Conservation (phyloP, 2,797 vertebrate genomes). For the Propithecus deckenii region DNA sequence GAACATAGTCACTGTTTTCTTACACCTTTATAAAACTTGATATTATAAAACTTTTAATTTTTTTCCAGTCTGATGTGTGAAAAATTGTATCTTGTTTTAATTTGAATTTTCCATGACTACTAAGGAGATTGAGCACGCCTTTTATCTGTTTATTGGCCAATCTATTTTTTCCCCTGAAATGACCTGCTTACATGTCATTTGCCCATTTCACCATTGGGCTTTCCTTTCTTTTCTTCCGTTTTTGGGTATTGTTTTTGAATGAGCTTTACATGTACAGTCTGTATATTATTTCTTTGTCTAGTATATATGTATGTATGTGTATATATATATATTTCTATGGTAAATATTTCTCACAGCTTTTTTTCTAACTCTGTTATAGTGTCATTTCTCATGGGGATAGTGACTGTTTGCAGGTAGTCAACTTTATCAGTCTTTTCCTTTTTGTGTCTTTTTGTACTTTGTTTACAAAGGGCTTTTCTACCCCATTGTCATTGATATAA, state of each 20-base stretch:
- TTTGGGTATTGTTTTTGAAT: neutral
- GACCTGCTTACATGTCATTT: neutral
- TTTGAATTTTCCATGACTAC: neutral
- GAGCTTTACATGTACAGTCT: neutral
- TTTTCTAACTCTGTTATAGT: neutral
- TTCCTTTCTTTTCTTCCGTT: neutral
- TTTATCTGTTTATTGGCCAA: neutral
- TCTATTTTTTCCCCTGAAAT: neutral
- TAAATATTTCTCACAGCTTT: neutral
- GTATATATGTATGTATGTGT: neutral
- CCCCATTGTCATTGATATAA: neutral
- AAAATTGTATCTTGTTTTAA: neutral
- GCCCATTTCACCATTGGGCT: neutral
- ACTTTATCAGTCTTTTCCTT: neutral
- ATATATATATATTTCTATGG: neutral
- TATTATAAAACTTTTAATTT: neutral
- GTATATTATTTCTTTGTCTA: neutral
- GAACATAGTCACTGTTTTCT: neutral
- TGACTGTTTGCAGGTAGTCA: neutral
- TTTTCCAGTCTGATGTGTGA: neutral
- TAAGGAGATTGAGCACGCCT: neutral
- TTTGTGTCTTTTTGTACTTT: neutral
- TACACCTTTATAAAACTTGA: neutral
- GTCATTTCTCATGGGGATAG: neutral
- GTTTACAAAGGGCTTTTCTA: neutral